These are phyloP conservation scores for Harmothoe impar DNA, from an alignment of 2,888 invertebrate species.

Conservation along the genomic window DNA sequence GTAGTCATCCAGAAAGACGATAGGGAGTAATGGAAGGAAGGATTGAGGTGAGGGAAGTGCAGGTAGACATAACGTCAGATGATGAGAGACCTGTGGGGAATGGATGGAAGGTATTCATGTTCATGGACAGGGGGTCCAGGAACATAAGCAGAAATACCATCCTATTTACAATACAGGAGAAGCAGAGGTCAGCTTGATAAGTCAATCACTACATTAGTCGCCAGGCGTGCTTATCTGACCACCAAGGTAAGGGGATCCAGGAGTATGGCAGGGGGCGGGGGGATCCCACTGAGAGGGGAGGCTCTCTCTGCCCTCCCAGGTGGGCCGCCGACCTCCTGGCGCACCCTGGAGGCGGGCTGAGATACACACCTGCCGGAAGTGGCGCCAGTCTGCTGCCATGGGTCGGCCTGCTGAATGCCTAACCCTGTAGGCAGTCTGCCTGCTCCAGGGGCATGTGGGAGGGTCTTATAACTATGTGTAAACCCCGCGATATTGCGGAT, in stretches of 20 bases:
- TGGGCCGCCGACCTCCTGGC: slow-evolving; percentile 33
- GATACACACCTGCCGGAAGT: slow-evolving; percentile 31
- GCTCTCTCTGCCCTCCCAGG: background rate
- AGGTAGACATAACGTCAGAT: no score
- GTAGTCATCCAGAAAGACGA: no score
- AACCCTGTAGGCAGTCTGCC: background rate
- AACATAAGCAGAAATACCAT: background rate
- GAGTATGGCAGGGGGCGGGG: background rate
- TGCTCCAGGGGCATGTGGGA: background rate
- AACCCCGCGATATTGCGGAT: no score
- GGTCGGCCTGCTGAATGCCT: background rate
- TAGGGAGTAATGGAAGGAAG: no score
- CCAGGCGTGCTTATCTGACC: background rate
- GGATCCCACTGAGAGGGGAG: slow-evolving; percentile 26
- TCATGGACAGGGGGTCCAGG: background rate
- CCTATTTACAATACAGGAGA: background rate
- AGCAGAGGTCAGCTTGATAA: slow-evolving; percentile 1
- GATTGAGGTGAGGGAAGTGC: no score
- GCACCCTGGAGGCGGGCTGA: slow-evolving; percentile 15
- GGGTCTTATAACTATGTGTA: background rate
- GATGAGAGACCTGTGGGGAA: no score
- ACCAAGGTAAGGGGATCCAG: slow-evolving; percentile 36
- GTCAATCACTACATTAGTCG: slow-evolving; percentile 17
- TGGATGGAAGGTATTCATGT: no score
- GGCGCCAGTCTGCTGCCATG: slow-evolving; percentile 2